Conservation (phyloP, 1,140 invertebrate species). For the Drosophila nikananu region DNA sequence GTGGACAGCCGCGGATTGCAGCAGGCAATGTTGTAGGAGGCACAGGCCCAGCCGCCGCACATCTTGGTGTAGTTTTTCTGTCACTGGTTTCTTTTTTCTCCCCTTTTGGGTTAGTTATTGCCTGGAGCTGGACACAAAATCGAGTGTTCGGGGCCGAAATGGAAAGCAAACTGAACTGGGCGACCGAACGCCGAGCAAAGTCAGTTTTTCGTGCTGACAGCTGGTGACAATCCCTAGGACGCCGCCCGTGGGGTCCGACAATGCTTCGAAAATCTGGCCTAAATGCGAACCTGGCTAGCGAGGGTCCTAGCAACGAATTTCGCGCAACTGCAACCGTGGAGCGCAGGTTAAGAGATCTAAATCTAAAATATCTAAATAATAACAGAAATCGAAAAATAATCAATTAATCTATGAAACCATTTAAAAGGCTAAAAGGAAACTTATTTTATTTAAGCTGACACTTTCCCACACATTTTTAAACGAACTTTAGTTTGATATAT, state of each 20-base stretch:
- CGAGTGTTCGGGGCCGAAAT: slow-evolving; percentile 32
- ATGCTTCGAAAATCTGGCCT: slow-evolving; percentile 7
- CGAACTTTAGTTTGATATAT: not conserved
- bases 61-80: slow-evolving; percentile 37
- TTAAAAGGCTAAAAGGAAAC: not conserved
- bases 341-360: not conserved
- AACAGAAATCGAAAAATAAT: not conserved
- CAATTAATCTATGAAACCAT: not conserved
- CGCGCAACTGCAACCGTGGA: not conserved
- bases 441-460: not conserved
- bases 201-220: slow-evolving; percentile 49
- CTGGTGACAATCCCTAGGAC: slow-evolving; percentile 56
- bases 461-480: not conserved
- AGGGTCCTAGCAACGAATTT: not conserved
- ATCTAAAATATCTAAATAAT: not conserved
- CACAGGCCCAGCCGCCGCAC: slow-evolving; percentile 74
- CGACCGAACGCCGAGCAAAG: not conserved
- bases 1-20: slow-evolving; percentile 65
- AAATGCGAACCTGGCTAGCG: slow-evolving; percentile 3
- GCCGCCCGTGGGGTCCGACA: slow-evolving; percentile 25
- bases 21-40: slow-evolving; percentile 62
- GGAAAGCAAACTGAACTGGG: slow-evolving; percentile 42
- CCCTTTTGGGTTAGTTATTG: slow-evolving; percentile 17
- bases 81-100: slow-evolving; percentile 2
- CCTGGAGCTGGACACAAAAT: slow-evolving; percentile 26